Base-by-base conservation (phyloP, 2,888 invertebrate genomes). In the Eupeodes luniger region DNA sequence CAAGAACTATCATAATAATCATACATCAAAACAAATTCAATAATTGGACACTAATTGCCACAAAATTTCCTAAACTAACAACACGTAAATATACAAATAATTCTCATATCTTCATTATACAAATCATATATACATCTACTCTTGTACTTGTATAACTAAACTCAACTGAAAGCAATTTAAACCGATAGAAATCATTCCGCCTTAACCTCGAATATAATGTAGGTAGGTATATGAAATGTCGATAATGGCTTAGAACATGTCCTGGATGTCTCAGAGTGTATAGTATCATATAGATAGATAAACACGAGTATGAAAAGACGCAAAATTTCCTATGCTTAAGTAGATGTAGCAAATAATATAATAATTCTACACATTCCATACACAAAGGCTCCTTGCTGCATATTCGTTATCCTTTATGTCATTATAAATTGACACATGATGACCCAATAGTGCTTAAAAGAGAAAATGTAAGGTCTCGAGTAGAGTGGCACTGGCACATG, bases 11-110 rank as follows among this genome's bases (percentile, higher is more conserved):
- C 55, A 64, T 62, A 64, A 19, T 16, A 51, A 80, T 34, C 57
- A 70, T 61, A 53, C 64, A 16, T 81, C 62, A 76, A 51, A 57
- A 82, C 36, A 70, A 83, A 76, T 64, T 87, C 67, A 66, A 53
- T 83, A 83, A 87, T 83, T 87, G 76, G 59, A 72, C 70, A 80
- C 34, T 87, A 76, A 87, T 87, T 57, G 86, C 62, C 70, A 69
- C 62, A 82, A 49, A 64, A 49, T 78, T 27, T 78, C 57, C 57
- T 40, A 76, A 36, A 40, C 40, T 40, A 5, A 40, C 5, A 40
- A 40, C 40, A 40, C 9, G 9, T 9, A 5, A 40, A 40, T 40
- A 40, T 4, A 40, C 40, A 40, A 7, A 40, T 40, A 9, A 40
- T 40, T 7, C 6, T 27, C 27, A 27, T 27, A 27, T 27, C 27